Conservation (phyloP, 2,113 vertebrate genomes). For the Halichoerus grypus region DNA sequence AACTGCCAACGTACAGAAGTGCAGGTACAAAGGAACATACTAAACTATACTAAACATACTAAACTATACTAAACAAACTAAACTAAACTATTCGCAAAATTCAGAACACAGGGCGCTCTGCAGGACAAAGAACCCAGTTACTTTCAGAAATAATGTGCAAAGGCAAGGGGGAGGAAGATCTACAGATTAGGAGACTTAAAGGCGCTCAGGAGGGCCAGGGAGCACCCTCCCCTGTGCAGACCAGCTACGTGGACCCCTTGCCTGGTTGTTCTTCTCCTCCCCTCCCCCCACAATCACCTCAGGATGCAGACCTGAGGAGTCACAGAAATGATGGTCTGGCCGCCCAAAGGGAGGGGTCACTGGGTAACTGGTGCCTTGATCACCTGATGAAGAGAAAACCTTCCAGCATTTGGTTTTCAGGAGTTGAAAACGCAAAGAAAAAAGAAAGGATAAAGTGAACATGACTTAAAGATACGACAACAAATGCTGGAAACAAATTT, state of each 20-base stretch:
- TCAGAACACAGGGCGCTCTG: background rate
- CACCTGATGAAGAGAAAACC: background rate
- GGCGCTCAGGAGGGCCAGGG: background rate
- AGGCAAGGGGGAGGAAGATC: background rate
- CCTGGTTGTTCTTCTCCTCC: background rate
- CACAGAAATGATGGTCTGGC: background rate
- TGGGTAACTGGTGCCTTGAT: background rate
- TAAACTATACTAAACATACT: background rate
- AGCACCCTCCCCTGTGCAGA: background rate
- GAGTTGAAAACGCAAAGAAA: background rate
- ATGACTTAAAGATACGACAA: background rate
- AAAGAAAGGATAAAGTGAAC: background rate
- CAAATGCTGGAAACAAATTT: background rate
- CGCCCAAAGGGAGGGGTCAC: background rate
- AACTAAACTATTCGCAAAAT: background rate
- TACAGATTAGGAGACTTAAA: background rate
- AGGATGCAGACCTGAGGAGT: background rate
- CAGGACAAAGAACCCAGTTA: background rate
- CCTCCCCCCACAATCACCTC: too few relatives aligned
- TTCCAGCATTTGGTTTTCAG: background rate
- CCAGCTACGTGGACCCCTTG: background rate
- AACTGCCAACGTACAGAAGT: background rate
- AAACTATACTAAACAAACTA: background rate
- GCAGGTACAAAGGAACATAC: background rate
- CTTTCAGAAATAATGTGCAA: background rate